Conservation (phyloP, 2,888 invertebrate genomes). For the Fabriciana adippe region DNA sequence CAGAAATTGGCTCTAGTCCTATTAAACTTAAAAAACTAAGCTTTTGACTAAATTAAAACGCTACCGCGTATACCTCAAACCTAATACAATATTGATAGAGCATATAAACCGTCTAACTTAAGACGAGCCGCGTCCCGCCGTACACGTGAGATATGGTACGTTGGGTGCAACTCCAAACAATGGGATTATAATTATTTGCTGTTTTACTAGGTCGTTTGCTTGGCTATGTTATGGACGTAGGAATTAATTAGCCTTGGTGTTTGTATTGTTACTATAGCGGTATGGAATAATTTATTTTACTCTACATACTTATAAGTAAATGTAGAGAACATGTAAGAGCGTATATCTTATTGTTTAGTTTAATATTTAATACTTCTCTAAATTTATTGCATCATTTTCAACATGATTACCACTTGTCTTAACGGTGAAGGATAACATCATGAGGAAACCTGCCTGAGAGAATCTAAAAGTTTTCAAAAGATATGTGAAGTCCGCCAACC, state of each 20-base stretch:
- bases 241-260: constrained; percentile 23
- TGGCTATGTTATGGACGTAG: constrained; percentile 30
- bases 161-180: constrained; percentile 60
- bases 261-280: constrained; percentile 19
- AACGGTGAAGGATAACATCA: no score
- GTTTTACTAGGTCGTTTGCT: constrained; percentile 62
- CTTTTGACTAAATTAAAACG: constrained; percentile 11
- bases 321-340: no score
- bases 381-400: no score
- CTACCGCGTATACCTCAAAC: constrained; percentile 43
- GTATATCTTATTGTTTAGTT: no score
- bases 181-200: constrained; percentile 61
- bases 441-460: no score
- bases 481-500: no score
- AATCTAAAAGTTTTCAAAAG: no score
- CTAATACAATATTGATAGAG: constrained; percentile 66
- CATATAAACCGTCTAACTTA: constrained; percentile 59
- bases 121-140: constrained; percentile 57
- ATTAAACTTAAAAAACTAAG: not conserved
- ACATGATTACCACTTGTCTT: no score
- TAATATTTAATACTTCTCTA: no score
- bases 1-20: not conserved
- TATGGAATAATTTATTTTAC: constrained; percentile 13
- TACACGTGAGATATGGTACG: constrained; percentile 62
- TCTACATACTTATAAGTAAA: not conserved